phyloP scores from a whole-genome alignment of 2,888 invertebrate species.

The Ectemnius cavifrons region DNA sequence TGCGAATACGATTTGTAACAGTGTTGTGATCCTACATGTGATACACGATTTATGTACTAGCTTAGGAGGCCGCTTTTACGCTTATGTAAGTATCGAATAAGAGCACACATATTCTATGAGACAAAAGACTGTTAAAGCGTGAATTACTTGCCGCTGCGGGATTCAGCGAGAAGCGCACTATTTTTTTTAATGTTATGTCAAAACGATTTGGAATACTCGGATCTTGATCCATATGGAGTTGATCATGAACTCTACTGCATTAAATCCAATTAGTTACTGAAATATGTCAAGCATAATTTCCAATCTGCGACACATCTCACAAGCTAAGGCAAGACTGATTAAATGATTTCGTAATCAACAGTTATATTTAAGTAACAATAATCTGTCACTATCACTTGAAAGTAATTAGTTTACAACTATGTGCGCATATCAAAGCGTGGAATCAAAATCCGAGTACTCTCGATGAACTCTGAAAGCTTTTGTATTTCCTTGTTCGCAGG shows the following conservation, averaged over 20 bases:
- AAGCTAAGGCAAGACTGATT: background rate
- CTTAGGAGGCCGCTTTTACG: constrained; percentile 55
- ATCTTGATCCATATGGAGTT: background rate
- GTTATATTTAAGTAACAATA: too few relatives aligned
- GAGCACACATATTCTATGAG: constrained; percentile 33
- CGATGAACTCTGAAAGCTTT: background rate
- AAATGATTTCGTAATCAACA: background rate
- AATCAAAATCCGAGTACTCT: background rate
- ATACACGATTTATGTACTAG: constrained; percentile 62
- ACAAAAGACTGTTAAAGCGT: constrained; percentile 47
- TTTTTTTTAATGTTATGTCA: background rate
- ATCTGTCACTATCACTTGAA: background rate
- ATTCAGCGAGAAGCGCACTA: background rate
- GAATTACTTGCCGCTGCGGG: constrained; percentile 20
- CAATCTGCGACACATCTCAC: background rate
- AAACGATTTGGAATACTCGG: background rate
- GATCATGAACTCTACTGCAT: too few relatives aligned
- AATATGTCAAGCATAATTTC: background rate
- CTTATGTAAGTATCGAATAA: constrained; percentile 54
- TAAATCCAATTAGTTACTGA: too few relatives aligned
- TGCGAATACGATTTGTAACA: constrained; percentile 68
- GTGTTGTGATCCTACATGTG: constrained; percentile 77
- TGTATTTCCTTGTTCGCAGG: background rate
- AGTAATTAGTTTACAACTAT: background rate
- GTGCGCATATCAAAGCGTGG: background rate